Percentiles rank a stretch among this genome's conserved stretches.
These are phyloP conservation scores for Colinus virginianus DNA, from an alignment of 2,113 vertebrate genomes.

Conservation along the genomic window DNA sequence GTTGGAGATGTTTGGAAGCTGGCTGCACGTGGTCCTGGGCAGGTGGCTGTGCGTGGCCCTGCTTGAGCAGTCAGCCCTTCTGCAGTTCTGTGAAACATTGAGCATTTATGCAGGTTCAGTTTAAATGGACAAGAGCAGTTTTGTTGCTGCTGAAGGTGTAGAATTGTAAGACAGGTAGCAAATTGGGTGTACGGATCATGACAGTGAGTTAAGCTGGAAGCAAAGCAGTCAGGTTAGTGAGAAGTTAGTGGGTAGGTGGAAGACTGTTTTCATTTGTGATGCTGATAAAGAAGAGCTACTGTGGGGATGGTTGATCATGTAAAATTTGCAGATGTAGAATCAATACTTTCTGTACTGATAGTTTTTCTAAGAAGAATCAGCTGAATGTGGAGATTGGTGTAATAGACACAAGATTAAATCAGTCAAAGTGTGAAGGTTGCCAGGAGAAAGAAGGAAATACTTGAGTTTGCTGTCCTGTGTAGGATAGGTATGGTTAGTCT, in stretches of 20 bases:
- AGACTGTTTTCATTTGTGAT: not conserved
- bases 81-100: not conserved
- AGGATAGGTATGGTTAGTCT: not conserved
- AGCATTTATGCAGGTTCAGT: not conserved
- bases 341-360: too few species aligned
- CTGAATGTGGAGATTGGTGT: not conserved
- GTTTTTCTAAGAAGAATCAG: not conserved
- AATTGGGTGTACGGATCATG: not conserved
- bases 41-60: not conserved
- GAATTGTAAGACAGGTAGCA: not conserved
- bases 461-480: rapidly evolving
- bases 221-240: not conserved
- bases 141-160: not conserved
- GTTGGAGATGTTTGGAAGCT: not conserved
- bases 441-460: not conserved
- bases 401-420: not conserved
- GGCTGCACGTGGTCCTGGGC: not conserved
- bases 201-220: not conserved
- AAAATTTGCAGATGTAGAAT: not conserved
- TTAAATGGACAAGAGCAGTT: not conserved
- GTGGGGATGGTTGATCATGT: not conserved
- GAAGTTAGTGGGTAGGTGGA: not conserved
- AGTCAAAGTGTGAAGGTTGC: not conserved
- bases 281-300: not conserved
- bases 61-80: not conserved